Conservation (phyloP, 2,888 invertebrate species). For the Ommatoiulus sabulosus region DNA sequence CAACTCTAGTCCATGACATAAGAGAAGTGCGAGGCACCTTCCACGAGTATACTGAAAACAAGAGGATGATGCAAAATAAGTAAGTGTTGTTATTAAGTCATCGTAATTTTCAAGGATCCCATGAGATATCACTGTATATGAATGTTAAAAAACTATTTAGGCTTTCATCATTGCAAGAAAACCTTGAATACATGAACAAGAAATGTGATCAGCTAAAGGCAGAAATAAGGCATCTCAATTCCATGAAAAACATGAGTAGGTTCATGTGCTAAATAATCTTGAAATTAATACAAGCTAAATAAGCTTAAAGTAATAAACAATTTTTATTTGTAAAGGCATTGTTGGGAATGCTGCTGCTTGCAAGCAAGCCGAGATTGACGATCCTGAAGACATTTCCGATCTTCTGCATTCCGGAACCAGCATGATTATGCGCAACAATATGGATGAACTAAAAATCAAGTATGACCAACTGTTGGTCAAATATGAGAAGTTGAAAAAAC, state of each 20-base stretch:
- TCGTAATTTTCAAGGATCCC: background rate
- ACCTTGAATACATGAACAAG: background rate
- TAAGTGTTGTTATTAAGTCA: background rate
- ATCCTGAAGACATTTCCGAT: background rate
- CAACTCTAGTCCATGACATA: background rate
- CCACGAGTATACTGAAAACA: background rate
- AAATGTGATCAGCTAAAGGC: background rate
- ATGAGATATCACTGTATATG: background rate
- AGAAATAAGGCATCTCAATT: conserved; percentile 18
- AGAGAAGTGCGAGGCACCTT: background rate
- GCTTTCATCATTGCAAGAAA: background rate
- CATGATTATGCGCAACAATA: background rate
- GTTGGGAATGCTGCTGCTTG: background rate
- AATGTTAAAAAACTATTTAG: background rate
- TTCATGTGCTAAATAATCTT: background rate
- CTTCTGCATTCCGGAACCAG: background rate
- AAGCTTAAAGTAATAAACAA: background rate
- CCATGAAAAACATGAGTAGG: conserved; percentile 49
- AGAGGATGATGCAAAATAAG: background rate
- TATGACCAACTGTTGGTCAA: background rate
- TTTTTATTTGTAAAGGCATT: background rate
- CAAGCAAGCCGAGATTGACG: background rate
- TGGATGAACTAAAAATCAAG: background rate
- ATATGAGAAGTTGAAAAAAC: background rate
- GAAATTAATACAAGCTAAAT: background rate